Evolutionary conservation across 2,888 invertebrate genomes (phyloP), one percentile per base, ranked within the genome.

Genomic region (Limenitis camilla): DNA sequence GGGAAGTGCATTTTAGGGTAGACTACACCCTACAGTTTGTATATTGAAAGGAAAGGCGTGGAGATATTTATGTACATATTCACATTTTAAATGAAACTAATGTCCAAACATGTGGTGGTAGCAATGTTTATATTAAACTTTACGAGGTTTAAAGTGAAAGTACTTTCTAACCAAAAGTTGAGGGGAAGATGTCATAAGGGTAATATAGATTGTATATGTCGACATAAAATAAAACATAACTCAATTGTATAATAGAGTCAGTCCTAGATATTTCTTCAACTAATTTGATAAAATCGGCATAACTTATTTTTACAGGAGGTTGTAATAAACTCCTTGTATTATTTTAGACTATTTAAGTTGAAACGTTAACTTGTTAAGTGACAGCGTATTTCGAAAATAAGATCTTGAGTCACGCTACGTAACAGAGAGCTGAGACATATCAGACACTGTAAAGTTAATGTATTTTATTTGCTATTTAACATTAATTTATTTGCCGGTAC

Each of bases 1-100:
- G 61, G 69, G 66, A 66, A 72, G 64, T 71, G 67, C 62, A 60
- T 64, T 61, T 59, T 53, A 53, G 58, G 65, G 61, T 67, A 59
- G 58, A 61, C 19, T 19, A 19, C 19, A 19, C 19, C 19, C 19
- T 19, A 19, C 19, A 19, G 19, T 19, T 19, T 19, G 19, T 19
- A 19, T 19, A 19, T 19, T 55, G 31, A 43, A 42, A 41, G n/a
- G 27, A 27, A 6, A 39, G 46, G 46, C 36, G 40, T 48, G 8
- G 30, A 44, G 32, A 32, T 40, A 19, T 31, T 41, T 46, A 51
- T 38, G 33, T 38, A 30, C 35, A 29, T 42, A 30, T 48, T 48
- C 19, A 19, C 19, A 46, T 40, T 11, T 48, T 48, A 40, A 28
- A 28, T 9, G 27, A 40, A 33, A 28, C 30, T 33, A 44, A 51